These are phyloP conservation scores for Pocota personata DNA, from an alignment of 2,888 invertebrate genomes.

Conservation along the genomic window DNA sequence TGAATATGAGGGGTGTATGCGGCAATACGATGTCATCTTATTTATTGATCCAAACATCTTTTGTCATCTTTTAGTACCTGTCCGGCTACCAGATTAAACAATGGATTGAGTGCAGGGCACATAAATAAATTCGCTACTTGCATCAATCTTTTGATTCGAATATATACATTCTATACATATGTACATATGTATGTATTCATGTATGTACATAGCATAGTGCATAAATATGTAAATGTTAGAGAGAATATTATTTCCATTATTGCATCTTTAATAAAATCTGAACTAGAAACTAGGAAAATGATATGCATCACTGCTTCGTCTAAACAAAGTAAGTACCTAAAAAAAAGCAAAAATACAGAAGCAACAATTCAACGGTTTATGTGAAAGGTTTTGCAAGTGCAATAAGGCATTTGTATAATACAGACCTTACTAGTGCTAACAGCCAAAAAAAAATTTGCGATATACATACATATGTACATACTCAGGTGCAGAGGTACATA, in stretches of 20 bases:
- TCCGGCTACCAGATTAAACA: neutral
- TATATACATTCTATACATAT: neutral
- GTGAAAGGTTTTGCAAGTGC: no score
- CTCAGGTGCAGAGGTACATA: neutral
- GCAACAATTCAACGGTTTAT: no score
- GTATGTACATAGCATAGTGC: neutral
- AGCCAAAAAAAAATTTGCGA: neutral
- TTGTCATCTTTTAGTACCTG: neutral
- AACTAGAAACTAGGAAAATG: no score
- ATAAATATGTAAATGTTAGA: no score
- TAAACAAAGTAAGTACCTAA: no score
- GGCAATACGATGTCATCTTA: neutral
- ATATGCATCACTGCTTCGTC: no score
- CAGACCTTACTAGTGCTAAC: no score
- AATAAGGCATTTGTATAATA: no score
- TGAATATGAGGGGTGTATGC: neutral
- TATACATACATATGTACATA: no score
- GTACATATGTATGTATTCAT: neutral
- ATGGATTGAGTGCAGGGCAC: neutral
- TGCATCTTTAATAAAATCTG: neutral
- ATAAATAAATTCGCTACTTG: neutral
- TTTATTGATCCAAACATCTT: conserved; percentile 9
- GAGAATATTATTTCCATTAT: no score
- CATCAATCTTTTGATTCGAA: neutral
- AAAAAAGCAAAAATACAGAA: no score